Evolutionary conservation across 2,888 invertebrate species (phyloP).

Genomic region (Molorchus minor): DNA sequence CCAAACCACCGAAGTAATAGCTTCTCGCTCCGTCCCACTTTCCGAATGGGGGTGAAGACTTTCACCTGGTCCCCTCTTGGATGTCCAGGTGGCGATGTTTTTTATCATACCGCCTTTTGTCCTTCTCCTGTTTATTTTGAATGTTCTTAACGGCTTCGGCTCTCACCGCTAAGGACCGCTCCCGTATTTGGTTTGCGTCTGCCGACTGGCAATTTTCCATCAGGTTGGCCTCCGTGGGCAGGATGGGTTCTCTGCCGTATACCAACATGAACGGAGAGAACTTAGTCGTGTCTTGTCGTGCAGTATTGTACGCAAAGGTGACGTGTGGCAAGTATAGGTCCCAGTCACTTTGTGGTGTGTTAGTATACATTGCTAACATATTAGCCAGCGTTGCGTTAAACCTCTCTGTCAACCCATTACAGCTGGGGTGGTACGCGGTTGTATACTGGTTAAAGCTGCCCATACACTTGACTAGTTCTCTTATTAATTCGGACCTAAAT

Average conservation of each 20-base stretch:
- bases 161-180: too few relatives aligned
- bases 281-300: conserved; percentile 40
- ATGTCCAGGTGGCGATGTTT: too few relatives aligned
- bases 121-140: too few relatives aligned
- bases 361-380: conserved; percentile 35
- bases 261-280: conserved; percentile 36
- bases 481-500: conserved; percentile 36
- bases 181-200: conserved; percentile 30
- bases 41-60: conserved; percentile 42
- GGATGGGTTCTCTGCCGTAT: conserved; percentile 38
- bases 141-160: too few relatives aligned
- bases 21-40: too few relatives aligned
- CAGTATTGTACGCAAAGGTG: conserved; percentile 44
- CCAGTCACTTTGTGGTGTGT: conserved; percentile 14
- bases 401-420: conserved; percentile 42
- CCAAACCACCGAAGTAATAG: too few relatives aligned
- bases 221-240: conserved; percentile 40
- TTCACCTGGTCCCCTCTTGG: too few relatives aligned
- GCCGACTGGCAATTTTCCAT: background rate
- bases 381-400: conserved; percentile 43
- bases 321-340: conserved; percentile 32
- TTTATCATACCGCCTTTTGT: conserved; percentile 42
- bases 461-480: conserved; percentile 39
- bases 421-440: too few relatives aligned
- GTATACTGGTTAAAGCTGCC: conserved; percentile 30